Evolutionary conservation across 1,140 invertebrate species (phyloP), one percentile per base, ranked within the genome.

Genomic region (Drosophila yakuba): DNA sequence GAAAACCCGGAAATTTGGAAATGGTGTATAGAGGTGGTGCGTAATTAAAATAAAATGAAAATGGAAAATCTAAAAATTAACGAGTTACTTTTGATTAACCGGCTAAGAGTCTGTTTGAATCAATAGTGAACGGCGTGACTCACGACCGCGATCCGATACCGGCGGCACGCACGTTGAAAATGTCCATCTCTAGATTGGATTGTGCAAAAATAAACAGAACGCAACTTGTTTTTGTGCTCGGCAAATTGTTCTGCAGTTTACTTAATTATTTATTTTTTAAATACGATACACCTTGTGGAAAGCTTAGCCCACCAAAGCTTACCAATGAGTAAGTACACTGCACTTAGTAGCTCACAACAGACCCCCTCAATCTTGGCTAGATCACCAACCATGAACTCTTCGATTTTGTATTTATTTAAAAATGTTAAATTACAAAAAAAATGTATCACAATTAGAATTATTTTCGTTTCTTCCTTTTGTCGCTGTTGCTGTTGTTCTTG

Each of bases 381-480:
- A 54, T 20, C 11, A 7, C 5, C 11, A 8, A 17, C 28, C 43
- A n/a, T 15, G n/a, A 56, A 35, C 38, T 72, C 28, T 50, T 41
- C 57, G 73, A 76, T 68, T 76, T 74, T 48, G 57, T 74, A 77
- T 88, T 88, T 80, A 84, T 78, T 90, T 75, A 82, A 76, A 69
- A 82, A 77, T 80, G 74, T 88, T 88, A 90, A 89, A 90, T 89
- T 89, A 89, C 85, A 89, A 89, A 89, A 88, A 88, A 85, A 85
- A 60, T 80, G 41, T 89, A 89, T 89, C 84, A 89, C 84, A 89
- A 89, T 89, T 78, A 90, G 85, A 89, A 89, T 89, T 89, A 84
- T 89, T 78, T 85, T 82, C 52, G 74, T 84, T 71, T 72, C 68
- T 58, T 72, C 52, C 68, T 45, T 71, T 71, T 67, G 36, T 41